A percentile compares a stretch with the other conserved stretches of the same genome.
These are phyloP conservation scores for Palythoa grandiflora DNA, from an alignment of 92 coral and sea anemone species.

Conservation along the genomic window DNA sequence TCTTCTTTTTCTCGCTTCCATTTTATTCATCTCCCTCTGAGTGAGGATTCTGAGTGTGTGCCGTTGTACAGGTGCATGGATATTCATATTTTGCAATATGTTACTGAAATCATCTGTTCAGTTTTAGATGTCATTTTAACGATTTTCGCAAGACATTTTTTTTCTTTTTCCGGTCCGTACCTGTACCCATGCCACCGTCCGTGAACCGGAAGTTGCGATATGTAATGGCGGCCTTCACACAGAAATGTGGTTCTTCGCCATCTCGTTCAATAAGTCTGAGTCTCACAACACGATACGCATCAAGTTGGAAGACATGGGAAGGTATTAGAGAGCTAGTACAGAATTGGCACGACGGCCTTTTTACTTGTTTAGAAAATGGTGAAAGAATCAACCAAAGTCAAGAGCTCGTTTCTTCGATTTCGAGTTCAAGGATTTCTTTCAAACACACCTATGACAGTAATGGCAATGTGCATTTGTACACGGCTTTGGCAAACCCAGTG, in stretches of 20 bases:
- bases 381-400: not conserved
- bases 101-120: too few species aligned
- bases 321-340: conserved; percentile 67
- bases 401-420: not conserved
- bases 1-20: too few species aligned
- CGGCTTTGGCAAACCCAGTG: not conserved
- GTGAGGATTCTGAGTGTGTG: too few species aligned
- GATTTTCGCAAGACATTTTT: not conserved
- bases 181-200: not conserved
- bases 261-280: conserved; percentile 49
- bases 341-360: conserved; percentile 71
- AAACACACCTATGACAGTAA: not conserved
- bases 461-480: not conserved
- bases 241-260: not conserved
- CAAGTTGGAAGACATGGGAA: conserved; percentile 67
- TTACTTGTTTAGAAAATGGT: conserved; percentile 48
- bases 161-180: not conserved
- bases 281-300: conserved; percentile 59
- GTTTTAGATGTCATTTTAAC: too few species aligned
- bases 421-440: conserved; percentile 16
- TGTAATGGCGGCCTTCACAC: not conserved
- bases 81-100: too few species aligned
- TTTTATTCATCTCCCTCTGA: too few species aligned
- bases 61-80: too few species aligned
- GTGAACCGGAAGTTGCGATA: not conserved